Conservation (phyloP, 2,888 invertebrate genomes). For the Elysia crispata region DNA sequence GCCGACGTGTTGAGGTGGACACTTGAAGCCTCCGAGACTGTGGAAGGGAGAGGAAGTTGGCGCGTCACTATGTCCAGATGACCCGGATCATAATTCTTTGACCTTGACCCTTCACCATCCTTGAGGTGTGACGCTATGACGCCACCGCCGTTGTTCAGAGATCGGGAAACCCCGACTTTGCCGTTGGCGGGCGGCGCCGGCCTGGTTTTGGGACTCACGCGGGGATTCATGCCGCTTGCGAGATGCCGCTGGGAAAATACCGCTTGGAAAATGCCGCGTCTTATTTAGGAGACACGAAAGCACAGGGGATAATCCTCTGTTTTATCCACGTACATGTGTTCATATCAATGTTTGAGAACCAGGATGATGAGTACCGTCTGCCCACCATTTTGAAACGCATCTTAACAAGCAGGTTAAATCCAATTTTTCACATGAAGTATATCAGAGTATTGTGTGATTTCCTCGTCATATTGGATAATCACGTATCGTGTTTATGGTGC, state of each 20-base stretch:
- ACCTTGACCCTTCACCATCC: conserved; percentile 15
- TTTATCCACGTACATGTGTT: too few species aligned
- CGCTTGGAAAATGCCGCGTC: background rate
- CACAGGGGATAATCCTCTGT: too few species aligned
- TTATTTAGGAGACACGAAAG: background rate
- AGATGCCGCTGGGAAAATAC: background rate
- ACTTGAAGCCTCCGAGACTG: background rate
- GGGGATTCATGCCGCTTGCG: conserved; percentile 29
- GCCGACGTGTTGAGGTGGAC: background rate
- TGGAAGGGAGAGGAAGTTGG: background rate
- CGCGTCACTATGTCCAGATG: conserved; percentile 36
- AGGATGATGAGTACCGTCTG: too few species aligned
- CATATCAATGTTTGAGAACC: too few species aligned
- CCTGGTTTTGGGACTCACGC: conserved; percentile 32
- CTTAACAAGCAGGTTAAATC: too few species aligned
- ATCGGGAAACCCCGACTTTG: conserved; percentile 35
- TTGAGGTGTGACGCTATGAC: conserved; percentile 32
- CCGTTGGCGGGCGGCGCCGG: background rate
- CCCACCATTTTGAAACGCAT: too few species aligned
- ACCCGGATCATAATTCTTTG: conserved; percentile 31
- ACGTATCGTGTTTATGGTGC: too few species aligned
- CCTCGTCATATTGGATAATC: too few species aligned
- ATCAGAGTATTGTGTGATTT: too few species aligned
- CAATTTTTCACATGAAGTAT: too few species aligned
- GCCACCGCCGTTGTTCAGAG: conserved; percentile 21